Evolutionary conservation across 2,113 vertebrate genomes (phyloP).

Genomic region (Hystrix cristata): DNA sequence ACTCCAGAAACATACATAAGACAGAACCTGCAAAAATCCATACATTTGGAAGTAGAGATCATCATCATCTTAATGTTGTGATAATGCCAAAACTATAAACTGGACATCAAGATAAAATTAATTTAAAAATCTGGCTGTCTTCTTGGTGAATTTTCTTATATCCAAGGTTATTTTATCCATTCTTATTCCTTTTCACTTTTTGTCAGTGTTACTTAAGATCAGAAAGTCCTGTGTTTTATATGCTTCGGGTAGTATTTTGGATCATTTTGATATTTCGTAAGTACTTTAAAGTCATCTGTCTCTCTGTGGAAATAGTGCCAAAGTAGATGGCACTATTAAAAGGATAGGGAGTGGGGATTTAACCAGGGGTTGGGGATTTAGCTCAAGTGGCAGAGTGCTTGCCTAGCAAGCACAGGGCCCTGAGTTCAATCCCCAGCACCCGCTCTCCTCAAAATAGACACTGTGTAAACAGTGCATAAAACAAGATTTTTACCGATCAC

Average conservation of each 20-base stretch:
- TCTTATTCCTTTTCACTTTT: not conserved
- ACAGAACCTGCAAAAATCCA: not conserved
- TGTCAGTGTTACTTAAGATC: not conserved
- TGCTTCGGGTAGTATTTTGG: not conserved
- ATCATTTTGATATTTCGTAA: not conserved
- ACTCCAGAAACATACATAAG: not conserved
- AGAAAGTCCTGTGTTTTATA: not conserved
- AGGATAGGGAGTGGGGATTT: not conserved
- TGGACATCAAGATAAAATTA: conserved; percentile 12
- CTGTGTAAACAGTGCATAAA: not conserved
- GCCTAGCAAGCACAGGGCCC: too few relatives aligned
- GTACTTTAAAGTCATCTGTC: conserved; percentile 12
- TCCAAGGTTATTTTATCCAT: not conserved
- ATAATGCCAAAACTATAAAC: not conserved
- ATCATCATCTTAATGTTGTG: not conserved
- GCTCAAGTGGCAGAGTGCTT: too few relatives aligned
- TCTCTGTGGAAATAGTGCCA: not conserved
- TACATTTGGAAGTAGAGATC: not conserved
- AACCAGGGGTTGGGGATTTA: too few relatives aligned
- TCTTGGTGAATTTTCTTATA: not conserved
- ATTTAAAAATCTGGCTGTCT: not conserved
- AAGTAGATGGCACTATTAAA: conserved; percentile 3
- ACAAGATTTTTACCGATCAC: not conserved
- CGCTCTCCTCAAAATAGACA: too few relatives aligned
- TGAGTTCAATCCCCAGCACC: too few relatives aligned